These are phyloP conservation scores for Platichthys flesus DNA, from an alignment of 2,113 vertebrate species.

Conservation along the genomic window DNA sequence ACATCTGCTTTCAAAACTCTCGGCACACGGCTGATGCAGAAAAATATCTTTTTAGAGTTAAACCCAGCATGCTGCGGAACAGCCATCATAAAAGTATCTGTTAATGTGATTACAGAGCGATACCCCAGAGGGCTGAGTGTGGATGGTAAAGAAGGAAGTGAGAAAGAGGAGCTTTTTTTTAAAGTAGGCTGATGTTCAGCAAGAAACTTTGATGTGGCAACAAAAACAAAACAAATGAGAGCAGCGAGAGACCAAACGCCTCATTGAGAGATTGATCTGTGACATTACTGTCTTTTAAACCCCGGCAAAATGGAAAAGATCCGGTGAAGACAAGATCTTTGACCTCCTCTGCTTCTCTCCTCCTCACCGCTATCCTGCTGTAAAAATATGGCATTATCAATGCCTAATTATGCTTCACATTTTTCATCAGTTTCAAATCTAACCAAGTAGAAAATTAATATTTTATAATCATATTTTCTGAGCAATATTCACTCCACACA, in stretches of 20 bases:
- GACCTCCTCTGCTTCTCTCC: background rate
- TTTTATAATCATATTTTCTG: conserved; percentile 70
- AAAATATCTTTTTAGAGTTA: conserved; percentile 39
- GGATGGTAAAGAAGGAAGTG: conserved; percentile 18
- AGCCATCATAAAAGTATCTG: conserved; percentile 61
- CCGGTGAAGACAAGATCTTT: conserved; percentile 10
- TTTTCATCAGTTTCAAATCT: conserved; percentile 74
- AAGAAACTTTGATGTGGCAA: conserved; percentile 40
- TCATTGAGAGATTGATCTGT: conserved; percentile 22
- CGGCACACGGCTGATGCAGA: conserved; percentile 23
- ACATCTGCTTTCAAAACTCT: conserved; percentile 40
- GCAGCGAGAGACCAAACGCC: conserved; percentile 14
- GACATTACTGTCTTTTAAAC: conserved; percentile 14
- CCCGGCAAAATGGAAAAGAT: conserved; percentile 22
- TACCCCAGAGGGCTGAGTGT: conserved; percentile 34
- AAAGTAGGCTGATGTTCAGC: conserved; percentile 36
- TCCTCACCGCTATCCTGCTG: conserved; percentile 18
- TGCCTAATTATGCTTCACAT: conserved; percentile 72
- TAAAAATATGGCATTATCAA: conserved; percentile 62
- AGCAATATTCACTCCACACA: conserved; percentile 59
- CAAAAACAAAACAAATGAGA: background rate
- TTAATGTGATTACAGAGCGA: conserved; percentile 62
- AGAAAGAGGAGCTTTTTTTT: conserved; percentile 18
- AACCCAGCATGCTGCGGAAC: conserved; percentile 45
- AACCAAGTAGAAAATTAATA: conserved; percentile 78